Percentiles rank a stretch among this genome's conserved stretches.
phyloP scores from a whole-genome alignment of 1,140 invertebrate genomes.

The Caenorhabditis brenneri region DNA sequence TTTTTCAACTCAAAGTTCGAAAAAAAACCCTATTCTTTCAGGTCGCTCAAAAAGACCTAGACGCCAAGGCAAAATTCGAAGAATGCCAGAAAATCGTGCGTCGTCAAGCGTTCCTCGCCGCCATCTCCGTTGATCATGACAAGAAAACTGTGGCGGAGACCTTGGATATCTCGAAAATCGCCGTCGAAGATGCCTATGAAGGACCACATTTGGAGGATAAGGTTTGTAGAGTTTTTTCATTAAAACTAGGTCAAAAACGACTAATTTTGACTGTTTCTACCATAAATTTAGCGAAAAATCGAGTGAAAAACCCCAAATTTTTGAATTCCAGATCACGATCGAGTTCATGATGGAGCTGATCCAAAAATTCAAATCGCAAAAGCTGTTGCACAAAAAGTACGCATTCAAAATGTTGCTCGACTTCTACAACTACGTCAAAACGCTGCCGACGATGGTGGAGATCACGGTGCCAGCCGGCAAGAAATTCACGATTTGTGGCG shows the following conservation, averaged over 20 bases:
- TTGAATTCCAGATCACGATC: slow-evolving; percentile 76
- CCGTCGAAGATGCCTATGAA: slow-evolving; percentile 93
- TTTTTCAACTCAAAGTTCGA: background rate
- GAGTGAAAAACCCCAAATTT: background rate
- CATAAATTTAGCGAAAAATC: too few relatives aligned
- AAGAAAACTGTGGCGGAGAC: slow-evolving; percentile 84
- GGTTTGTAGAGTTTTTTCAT: background rate
- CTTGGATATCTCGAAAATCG: slow-evolving; percentile 87
- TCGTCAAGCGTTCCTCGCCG: slow-evolving; percentile 90
- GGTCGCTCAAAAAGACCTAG: slow-evolving; percentile 87
- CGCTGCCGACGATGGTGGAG: slow-evolving; percentile 86
- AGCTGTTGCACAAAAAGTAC: slow-evolving; percentile 93
- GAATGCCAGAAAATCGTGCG: slow-evolving; percentile 96
- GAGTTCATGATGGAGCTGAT: slow-evolving; percentile 81
- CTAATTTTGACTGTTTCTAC: too few relatives aligned
- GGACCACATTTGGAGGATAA: slow-evolving; percentile 86
- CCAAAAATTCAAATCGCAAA: slow-evolving; percentile 87
- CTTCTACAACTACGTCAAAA: slow-evolving; percentile 83
- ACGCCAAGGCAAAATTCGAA: slow-evolving; percentile 87
- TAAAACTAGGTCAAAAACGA: background rate
- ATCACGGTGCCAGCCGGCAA: slow-evolving; percentile 75
- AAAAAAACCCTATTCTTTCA: slow-evolving; percentile 68
- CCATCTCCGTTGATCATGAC: slow-evolving; percentile 89
- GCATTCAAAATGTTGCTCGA: slow-evolving; percentile 96
- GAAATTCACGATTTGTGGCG: slow-evolving; percentile 99